Conservation (phyloP, 2,797 vertebrate species). For the Xyrichtys novacula region DNA sequence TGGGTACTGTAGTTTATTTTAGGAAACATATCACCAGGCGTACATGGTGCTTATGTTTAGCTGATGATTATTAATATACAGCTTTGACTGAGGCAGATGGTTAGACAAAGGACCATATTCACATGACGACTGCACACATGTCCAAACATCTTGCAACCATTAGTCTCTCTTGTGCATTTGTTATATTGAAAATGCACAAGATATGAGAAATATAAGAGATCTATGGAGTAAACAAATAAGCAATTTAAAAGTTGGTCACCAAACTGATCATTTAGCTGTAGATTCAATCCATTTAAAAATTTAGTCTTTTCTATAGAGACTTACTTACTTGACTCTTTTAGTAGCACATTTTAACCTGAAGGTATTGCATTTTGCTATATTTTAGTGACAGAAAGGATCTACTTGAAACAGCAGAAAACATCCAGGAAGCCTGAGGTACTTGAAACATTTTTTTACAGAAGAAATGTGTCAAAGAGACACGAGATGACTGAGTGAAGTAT, state of each 20-base stretch:
- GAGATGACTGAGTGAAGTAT: neutral
- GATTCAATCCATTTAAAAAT: neutral
- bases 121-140: neutral
- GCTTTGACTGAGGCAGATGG: too few species aligned
- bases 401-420: constrained; percentile 34
- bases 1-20: neutral
- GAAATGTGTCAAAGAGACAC: constrained; percentile 3
- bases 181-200: too few species aligned
- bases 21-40: neutral
- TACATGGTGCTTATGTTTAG: neutral
- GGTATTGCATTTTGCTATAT: neutral
- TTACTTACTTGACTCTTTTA: neutral
- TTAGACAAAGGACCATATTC: neutral
- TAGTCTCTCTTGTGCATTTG: neutral
- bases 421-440: constrained; percentile 59
- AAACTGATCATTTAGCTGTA: too few species aligned
- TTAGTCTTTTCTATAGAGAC: constrained; percentile 2
- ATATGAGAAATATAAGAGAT: too few species aligned
- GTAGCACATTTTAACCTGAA: constrained; percentile 7
- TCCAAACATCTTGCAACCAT: neutral
- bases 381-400: neutral
- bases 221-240: too few species aligned
- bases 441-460: constrained; percentile 38
- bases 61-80: neutral
- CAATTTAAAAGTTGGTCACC: neutral